Evolutionary conservation across 2,888 invertebrate genomes (phyloP), one percentile per base, ranked within the genome.

Genomic region (Parapristionchus giblindavisi): DNA sequence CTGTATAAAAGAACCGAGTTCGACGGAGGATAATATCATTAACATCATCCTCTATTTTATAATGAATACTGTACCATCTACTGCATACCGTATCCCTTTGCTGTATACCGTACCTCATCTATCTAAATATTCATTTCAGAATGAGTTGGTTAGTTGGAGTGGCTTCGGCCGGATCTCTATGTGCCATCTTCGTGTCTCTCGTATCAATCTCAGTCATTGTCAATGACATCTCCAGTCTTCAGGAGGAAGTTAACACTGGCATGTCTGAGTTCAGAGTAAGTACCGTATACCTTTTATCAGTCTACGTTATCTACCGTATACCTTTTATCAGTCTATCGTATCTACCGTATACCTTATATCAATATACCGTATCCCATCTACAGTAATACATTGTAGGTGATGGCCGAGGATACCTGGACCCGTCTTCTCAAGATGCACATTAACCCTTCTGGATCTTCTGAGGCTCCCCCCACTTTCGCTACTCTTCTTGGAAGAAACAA

Each of bases 181-280:
- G 66, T 81, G 83, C 60, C 77, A 79, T 38, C 74, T 66, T 81
- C 54, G 78, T 78, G 36, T 80, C 82, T 63, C 71, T 82, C 32
- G 75, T 75, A 61, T 78, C 80, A 11, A 80, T 82, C 48, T 78
- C 77, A 58, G 75, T 76, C 68, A 83, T 83, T 75, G 81, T 83
- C 63, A 77, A 76, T 34, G 83, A 83, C 63, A 81, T 83, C 66
- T 79, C 81, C 77, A 76, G 74, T 54, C 79, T 83, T 51, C 76
- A 80, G 5, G 66, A 77, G 61, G 83, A 83, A 65, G 83, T 82
- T 34, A 75, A 77, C 71, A 76, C 76, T 43, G 77, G 78, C 27
- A 78, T 80, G 56, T 76, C 77, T 66, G 79, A 79, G 66, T 80
- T 80, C 79, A 77, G 78, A 75, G 81, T 82, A 34, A 71, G 58